Conservation (phyloP, 1,140 invertebrate species). For the Drosophila ogumai region DNA sequence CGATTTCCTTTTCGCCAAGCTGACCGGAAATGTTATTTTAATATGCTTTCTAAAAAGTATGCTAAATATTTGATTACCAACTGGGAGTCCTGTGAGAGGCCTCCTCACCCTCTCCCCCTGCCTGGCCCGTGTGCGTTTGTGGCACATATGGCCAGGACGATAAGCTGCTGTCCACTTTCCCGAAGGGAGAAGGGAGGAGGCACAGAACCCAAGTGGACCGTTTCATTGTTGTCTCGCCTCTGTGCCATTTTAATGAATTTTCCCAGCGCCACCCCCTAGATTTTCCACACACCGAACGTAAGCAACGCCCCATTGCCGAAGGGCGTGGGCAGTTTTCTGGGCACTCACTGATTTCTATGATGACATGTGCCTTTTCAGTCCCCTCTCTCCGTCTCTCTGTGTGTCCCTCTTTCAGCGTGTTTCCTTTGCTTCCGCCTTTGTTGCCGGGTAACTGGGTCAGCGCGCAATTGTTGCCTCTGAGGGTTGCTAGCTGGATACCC, state of each 20-base stretch:
- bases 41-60: conserved; percentile 79
- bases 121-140: neutral
- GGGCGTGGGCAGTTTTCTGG: conserved; percentile 58
- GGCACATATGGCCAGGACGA: conserved; percentile 72
- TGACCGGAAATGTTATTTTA: conserved; percentile 83
- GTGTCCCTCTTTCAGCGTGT: conserved; percentile 71
- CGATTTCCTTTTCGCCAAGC: conserved; percentile 64
- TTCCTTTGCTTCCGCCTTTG: conserved; percentile 83
- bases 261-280: conserved; percentile 41
- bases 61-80: conserved; percentile 82
- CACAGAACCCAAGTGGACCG: conserved; percentile 62
- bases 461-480: conserved; percentile 76
- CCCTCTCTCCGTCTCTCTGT: conserved; percentile 8
- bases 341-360: conserved; percentile 78
- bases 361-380: conserved; percentile 80
- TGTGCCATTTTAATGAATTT: conserved; percentile 81
- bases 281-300: conserved; percentile 40
- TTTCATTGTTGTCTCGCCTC: conserved; percentile 69
- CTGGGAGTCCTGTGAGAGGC: conserved; percentile 19
- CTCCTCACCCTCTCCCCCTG: conserved; percentile 1
- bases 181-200: conserved; percentile 1
- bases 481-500: conserved; percentile 45
- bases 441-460: conserved; percentile 82
- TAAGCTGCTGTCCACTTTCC: conserved; percentile 60
- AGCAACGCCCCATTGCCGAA: conserved; percentile 65